A percentile compares a stretch with the other conserved stretches of the same genome.
Evolutionary conservation across 1,140 invertebrate species (phyloP).

Genomic region (Laupala kohalensis): DNA sequence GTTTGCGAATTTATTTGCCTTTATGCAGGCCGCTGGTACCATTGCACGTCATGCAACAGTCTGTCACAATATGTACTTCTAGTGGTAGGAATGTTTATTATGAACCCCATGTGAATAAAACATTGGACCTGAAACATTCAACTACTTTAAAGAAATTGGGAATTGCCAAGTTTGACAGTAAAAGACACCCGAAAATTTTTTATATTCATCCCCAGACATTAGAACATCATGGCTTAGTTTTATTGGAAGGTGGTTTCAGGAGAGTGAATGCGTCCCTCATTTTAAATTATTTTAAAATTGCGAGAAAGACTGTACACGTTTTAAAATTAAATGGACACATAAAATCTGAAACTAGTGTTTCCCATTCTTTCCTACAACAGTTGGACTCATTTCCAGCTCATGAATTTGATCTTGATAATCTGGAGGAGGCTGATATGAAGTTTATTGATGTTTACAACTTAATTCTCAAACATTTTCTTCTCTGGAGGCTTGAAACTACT

Average conservation of each 20-base stretch:
- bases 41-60: too few species aligned
- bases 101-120: too few species aligned
- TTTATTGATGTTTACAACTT: background rate
- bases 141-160: too few species aligned
- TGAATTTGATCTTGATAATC: background rate
- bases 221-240: background rate
- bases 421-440: background rate
- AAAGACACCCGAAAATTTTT: background rate
- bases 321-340: background rate
- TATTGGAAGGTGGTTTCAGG: background rate
- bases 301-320: background rate
- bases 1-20: too few species aligned
- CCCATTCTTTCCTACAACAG: background rate
- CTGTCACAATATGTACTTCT: too few species aligned
- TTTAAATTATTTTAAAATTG: background rate
- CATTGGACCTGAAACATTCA: too few species aligned
- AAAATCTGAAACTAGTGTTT: background rate
- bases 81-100: too few species aligned
- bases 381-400: background rate
- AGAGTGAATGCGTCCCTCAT: background rate
- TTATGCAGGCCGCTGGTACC: too few species aligned
- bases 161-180: too few species aligned
- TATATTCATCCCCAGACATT: background rate
- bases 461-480: background rate
- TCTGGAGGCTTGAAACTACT: constrained; percentile 27